These are phyloP conservation scores for Solen grandis DNA, from an alignment of 1,140 invertebrate genomes.

Conservation along the genomic window DNA sequence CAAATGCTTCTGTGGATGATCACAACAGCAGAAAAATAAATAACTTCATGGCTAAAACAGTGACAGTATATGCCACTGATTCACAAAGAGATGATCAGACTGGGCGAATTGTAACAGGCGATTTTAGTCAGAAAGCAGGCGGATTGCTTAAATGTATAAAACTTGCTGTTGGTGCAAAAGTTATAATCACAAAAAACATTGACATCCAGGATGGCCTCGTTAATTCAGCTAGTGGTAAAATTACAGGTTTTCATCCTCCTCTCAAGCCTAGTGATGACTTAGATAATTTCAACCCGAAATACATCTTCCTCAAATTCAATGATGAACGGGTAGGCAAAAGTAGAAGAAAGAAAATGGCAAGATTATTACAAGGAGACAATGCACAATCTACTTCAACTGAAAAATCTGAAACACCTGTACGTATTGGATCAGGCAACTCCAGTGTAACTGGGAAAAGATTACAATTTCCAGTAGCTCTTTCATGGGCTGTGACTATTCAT, in stretches of 20 bases:
- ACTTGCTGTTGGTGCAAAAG: too few relatives aligned
- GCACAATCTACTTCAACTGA: not conserved
- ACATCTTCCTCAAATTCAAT: too few relatives aligned
- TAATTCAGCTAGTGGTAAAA: not conserved
- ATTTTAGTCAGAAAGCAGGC: too few relatives aligned
- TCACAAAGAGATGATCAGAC: not conserved
- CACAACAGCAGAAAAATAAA: not conserved
- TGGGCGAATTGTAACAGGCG: not conserved
- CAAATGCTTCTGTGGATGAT: not conserved
- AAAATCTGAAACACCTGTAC: not conserved
- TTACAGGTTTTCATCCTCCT: not conserved
- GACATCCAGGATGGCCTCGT: slow-evolving; percentile 2
- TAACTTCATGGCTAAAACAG: not conserved
- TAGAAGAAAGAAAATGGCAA: not conserved
- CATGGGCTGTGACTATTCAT: slow-evolving; percentile 12
- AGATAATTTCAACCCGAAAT: slow-evolving; percentile 10
- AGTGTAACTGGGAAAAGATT: slow-evolving; percentile 4
- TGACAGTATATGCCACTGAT: not conserved
- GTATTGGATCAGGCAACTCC: not conserved
- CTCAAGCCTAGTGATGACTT: not conserved
- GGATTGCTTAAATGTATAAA: too few relatives aligned
- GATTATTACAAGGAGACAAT: not conserved
- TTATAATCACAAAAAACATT: slow-evolving; percentile 4
- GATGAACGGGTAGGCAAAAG: slow-evolving; percentile 14
- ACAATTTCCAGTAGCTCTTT: slow-evolving; percentile 1